A percentile compares a stretch with the other conserved stretches of the same genome.
Conservation (phyloP, 2,888 invertebrate genomes). For the Drosophila robusta region DNA sequence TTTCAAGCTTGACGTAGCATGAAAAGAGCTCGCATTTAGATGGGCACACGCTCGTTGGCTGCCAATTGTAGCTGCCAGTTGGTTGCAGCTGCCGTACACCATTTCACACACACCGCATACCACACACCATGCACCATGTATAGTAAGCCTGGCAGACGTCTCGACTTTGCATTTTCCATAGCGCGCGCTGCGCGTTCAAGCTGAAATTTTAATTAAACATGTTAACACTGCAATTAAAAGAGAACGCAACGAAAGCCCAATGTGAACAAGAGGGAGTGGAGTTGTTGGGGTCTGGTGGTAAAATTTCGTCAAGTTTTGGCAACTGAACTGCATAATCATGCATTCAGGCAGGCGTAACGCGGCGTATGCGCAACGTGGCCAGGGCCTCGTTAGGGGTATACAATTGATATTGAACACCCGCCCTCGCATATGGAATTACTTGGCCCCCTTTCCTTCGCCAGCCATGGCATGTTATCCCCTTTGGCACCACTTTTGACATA, state of each 20-base stretch:
- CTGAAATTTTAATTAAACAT: conserved; percentile 79
- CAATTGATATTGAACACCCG: conserved; percentile 42
- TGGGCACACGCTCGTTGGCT: conserved; percentile 43
- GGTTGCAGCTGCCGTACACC: conserved; percentile 30
- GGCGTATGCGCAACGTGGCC: conserved; percentile 49
- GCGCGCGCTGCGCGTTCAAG: conserved; percentile 57
- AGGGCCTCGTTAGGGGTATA: not conserved
- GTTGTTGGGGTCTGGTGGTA: not conserved
- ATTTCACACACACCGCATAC: conserved; percentile 5
- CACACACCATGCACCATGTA: conserved; percentile 12
- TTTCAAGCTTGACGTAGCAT: conserved; percentile 74
- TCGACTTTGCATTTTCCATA: conserved; percentile 55
- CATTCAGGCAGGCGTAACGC: conserved; percentile 18
- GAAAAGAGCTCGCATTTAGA: conserved; percentile 65
- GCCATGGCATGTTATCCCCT: not conserved
- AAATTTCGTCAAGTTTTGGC: conserved; percentile 9
- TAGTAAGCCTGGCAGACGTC: conserved; percentile 68
- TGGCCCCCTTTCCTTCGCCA: not conserved
- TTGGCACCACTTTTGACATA: conserved; percentile 1
- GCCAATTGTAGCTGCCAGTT: conserved; percentile 37
- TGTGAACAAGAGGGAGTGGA: not conserved
- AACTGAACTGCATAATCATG: conserved; percentile 17
- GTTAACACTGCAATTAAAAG: conserved; percentile 77
- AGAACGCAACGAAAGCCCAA: conserved; percentile 32
- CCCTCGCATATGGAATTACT: conserved; percentile 8